Evolutionary conservation across 1,140 invertebrate genomes (phyloP).

Genomic region (Saccostrea cuccullata): DNA sequence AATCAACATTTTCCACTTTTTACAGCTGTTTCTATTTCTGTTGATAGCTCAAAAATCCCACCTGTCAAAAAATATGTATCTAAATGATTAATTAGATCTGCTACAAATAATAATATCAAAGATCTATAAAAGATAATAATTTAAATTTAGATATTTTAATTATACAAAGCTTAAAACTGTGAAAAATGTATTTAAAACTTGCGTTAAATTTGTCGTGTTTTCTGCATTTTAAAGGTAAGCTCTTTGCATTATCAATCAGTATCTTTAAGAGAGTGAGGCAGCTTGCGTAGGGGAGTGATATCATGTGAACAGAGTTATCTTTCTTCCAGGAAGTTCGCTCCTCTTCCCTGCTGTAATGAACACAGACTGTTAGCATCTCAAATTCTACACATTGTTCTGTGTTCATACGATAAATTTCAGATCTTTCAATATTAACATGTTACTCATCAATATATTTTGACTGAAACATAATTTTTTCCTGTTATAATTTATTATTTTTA

Average conservation of each 20-base stretch:
- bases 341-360: neutral
- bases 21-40: neutral
- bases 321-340: neutral
- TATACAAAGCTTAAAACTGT: neutral
- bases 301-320: slow-evolving; percentile 10
- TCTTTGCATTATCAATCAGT: neutral
- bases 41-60: neutral
- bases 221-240: slow-evolving; percentile 20
- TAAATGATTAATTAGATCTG: no score
- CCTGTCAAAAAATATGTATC: neutral
- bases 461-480: no score
- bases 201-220: slow-evolving; percentile 4
- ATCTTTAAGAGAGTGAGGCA: neutral
- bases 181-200: neutral
- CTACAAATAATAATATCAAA: no score
- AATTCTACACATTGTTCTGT: no score
- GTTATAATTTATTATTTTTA: neutral
- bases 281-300: neutral
- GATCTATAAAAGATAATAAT: neutral
- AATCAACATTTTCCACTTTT: no score
- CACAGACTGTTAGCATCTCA: no score
- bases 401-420: no score
- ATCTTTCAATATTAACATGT: no score
- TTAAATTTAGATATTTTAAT: neutral
- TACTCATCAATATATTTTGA: no score